These are phyloP conservation scores for Halcyon leucocephala DNA, from an alignment of 2,797 vertebrate species.

Conservation along the genomic window DNA sequence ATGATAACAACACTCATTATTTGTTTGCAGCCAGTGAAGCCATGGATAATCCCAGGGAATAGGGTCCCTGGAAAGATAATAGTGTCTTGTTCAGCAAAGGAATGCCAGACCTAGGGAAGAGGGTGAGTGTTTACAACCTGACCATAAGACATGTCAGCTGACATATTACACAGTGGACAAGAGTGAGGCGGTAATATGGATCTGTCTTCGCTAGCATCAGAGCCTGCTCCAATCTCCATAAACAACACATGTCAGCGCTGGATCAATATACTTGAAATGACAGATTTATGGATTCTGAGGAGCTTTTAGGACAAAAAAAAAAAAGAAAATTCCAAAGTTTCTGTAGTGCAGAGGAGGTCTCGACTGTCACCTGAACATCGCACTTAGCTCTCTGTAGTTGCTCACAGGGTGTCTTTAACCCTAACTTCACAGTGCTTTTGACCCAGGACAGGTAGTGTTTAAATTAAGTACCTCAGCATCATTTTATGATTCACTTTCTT, in stretches of 20 bases:
- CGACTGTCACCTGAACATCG: background rate
- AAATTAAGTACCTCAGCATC: background rate
- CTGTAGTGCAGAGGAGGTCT: background rate
- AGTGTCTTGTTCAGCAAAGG: background rate
- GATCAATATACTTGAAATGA: slow-evolving; percentile 57
- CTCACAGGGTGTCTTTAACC: background rate
- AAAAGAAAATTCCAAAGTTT: background rate
- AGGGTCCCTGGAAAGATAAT: background rate
- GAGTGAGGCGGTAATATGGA: background rate
- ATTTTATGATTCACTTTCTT: background rate
- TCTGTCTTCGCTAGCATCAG: slow-evolving; percentile 8
- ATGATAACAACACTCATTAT: background rate
- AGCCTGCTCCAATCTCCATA: background rate
- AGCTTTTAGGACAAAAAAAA: background rate
- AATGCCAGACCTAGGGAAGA: background rate
- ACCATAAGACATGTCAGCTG: slow-evolving; percentile 15
- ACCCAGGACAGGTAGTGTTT: background rate
- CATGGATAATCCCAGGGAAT: background rate
- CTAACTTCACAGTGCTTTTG: background rate
- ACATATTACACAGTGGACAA: slow-evolving; percentile 22
- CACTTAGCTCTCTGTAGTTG: background rate
- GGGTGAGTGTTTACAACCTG: background rate
- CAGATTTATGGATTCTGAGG: slow-evolving; percentile 57
- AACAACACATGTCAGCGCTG: slow-evolving; percentile 46
- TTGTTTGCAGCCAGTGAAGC: background rate